phyloP scores from a whole-genome alignment of 92 coral and sea anemone species.

The Porites cylindrica region DNA sequence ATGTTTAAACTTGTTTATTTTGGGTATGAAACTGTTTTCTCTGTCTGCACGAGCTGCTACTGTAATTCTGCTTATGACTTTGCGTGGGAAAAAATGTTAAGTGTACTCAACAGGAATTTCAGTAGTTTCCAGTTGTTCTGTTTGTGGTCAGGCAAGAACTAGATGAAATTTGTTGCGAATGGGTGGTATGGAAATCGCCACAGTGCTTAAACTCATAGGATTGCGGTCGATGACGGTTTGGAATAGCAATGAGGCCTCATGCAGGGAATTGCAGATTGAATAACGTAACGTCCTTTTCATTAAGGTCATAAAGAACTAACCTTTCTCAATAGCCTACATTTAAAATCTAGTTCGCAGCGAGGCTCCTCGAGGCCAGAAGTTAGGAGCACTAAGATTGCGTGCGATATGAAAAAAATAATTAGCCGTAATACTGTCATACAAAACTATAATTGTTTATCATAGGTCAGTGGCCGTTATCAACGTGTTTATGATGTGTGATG shows the following conservation, averaged over 20 bases:
- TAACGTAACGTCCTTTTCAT: conserved; percentile 22
- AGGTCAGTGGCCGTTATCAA: conserved; percentile 24
- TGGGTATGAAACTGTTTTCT: conserved; percentile 35
- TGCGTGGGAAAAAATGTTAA: conserved; percentile 34
- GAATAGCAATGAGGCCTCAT: neutral
- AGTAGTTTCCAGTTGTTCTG: neutral
- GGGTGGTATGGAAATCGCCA: neutral
- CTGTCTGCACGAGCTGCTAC: conserved; percentile 11
- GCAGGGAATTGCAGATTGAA: conserved; percentile 15
- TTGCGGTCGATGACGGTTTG: neutral
- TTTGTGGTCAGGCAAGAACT: neutral
- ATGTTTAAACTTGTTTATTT: conserved; percentile 35
- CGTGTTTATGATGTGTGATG: conserved; percentile 15
- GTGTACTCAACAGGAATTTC: neutral
- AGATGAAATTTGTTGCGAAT: neutral
- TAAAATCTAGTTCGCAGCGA: conserved; percentile 13
- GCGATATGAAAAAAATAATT: conserved; percentile 18
- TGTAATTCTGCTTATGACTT: conserved; percentile 24
- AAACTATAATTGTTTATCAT: conserved; percentile 21
- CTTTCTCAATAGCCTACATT: conserved; percentile 33
- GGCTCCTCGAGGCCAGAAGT: conserved; percentile 20
- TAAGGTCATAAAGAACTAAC: conserved; percentile 33
- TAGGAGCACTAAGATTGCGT: conserved; percentile 19
- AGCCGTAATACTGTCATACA: conserved; percentile 1
- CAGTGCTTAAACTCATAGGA: neutral